Percentiles rank a stretch among this genome's conserved stretches.
phyloP scores from a whole-genome alignment of 2,797 vertebrate species.

The Chelidonichthys spinosus region DNA sequence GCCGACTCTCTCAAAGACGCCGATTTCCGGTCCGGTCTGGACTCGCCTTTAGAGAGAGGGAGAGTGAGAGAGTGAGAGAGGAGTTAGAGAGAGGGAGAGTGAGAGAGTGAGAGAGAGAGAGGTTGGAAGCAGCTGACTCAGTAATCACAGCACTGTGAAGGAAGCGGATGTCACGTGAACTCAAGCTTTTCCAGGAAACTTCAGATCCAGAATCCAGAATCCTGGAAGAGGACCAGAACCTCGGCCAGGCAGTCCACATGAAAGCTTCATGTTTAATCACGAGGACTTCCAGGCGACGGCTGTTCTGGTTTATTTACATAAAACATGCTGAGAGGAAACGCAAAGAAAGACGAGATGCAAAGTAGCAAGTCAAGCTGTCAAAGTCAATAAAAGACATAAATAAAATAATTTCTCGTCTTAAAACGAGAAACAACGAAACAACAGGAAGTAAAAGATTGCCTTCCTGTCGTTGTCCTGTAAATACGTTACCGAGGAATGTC shows the following conservation, averaged over 20 bases:
- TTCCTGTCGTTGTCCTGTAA: too few species aligned
- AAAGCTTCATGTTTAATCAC: background rate
- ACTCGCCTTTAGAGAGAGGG: too few species aligned
- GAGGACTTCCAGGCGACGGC: too few species aligned
- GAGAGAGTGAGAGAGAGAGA: too few species aligned
- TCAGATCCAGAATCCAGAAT: constrained; percentile 14
- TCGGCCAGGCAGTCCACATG: constrained; percentile 3
- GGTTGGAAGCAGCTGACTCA: constrained; percentile 1
- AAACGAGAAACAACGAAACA: background rate
- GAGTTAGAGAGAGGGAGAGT: too few species aligned
- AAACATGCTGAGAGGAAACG: constrained; percentile 18
- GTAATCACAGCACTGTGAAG: constrained; percentile 28
- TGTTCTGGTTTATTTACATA: constrained; percentile 14
- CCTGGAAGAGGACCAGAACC: constrained; percentile 35
- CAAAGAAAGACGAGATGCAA: constrained; percentile 8
- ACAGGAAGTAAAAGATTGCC: too few species aligned
- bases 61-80: too few species aligned
- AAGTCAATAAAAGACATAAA: background rate
- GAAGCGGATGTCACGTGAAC: constrained; percentile 23
- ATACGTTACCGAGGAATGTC: background rate
- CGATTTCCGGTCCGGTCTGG: too few species aligned
- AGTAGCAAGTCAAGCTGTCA: background rate
- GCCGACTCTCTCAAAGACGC: too few species aligned
- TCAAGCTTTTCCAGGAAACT: constrained; percentile 41
- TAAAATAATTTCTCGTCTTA: background rate